A percentile compares a stretch with the other conserved stretches of the same genome.
Evolutionary conservation across 2,888 invertebrate genomes (phyloP).

Genomic region (Ptychoptera albimana): DNA sequence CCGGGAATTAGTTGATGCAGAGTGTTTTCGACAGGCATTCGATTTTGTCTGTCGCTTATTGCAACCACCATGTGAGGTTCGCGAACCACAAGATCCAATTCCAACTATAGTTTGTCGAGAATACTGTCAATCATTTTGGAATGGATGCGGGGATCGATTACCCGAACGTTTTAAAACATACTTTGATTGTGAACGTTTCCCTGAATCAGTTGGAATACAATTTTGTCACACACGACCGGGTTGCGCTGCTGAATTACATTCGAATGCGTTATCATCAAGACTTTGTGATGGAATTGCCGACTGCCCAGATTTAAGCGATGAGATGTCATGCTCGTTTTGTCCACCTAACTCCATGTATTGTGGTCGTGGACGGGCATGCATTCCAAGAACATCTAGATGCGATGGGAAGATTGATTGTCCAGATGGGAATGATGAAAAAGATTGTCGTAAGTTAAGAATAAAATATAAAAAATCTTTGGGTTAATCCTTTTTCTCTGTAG

Average conservation of each 20-base stretch:
- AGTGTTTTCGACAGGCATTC: slow-evolving; percentile 75
- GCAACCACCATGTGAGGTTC: slow-evolving; percentile 62
- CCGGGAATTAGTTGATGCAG: slow-evolving; percentile 75
- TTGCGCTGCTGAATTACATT: slow-evolving; percentile 60
- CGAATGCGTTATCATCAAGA: slow-evolving; percentile 55
- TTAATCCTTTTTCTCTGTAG: slow-evolving; percentile 32
- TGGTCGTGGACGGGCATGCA: slow-evolving; percentile 59
- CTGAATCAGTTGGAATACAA: slow-evolving; percentile 58
- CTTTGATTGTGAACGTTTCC: slow-evolving; percentile 64
- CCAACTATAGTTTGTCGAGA: slow-evolving; percentile 44
- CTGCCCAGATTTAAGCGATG: slow-evolving; percentile 70
- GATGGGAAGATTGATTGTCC: slow-evolving; percentile 73
- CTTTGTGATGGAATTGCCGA: slow-evolving; percentile 78
- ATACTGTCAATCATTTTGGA: slow-evolving; percentile 72
- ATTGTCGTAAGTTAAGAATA: slow-evolving; percentile 54
- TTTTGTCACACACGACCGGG: slow-evolving; percentile 66
- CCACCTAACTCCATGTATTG: slow-evolving; percentile 57
- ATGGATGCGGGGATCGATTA: slow-evolving; percentile 63
- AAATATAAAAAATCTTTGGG: background rate
- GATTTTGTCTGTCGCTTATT: slow-evolving; percentile 78
- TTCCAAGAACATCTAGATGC: slow-evolving; percentile 53
- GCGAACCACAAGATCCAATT: slow-evolving; percentile 38
- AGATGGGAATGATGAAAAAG: slow-evolving; percentile 72
- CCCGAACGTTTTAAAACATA: slow-evolving; percentile 51
- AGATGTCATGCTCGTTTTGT: slow-evolving; percentile 66